Evolutionary conservation across 2,113 vertebrate species (phyloP), one percentile per base, ranked within the genome.

Genomic region (Petromus typicus): DNA sequence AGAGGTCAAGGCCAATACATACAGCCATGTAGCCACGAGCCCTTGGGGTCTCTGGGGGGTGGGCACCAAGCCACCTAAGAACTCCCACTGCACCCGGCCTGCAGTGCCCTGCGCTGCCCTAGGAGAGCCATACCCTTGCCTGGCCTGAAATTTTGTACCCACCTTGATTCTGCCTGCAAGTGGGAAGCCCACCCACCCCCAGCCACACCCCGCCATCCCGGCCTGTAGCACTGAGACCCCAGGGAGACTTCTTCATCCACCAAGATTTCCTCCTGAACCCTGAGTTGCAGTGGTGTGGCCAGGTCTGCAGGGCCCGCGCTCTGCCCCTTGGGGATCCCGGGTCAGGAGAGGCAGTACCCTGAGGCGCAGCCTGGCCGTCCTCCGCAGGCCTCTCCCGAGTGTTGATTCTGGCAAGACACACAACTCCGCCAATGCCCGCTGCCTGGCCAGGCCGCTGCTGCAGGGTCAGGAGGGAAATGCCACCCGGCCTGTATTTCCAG

Each of bases 401-500:
- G 79, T 32, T 83, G 75, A 73, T 37, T 48, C 82, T 85, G 86
- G 92, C 79, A 86, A 32, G 71, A 84, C 0, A 6, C 25, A 30
- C 0, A 2, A 16, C 69, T 48, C 76, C 56, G 64, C 59, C 79
- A 71, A 32, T 37, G 78, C 43, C 73, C 59, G 37, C n/a, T 4
- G 73, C 73, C 57, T 14, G 11, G 79, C 67, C 32, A n/a, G 34
- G 71, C 76, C 14, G 25, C 51, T 8, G 34, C 51, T 8, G 34
- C 82, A 45, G 79, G 37, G 48, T 75, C 82, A 63, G 71, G 78
- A 85, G 85, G 80, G 88, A 69, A 88, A 90, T 90, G 95, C 69
- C 86, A 83, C 61, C 32, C 0, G 64, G 48, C 91, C 45, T 89
- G 91, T 90, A 78, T 90, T 94, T 95, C 95, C 91, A 95, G 95